Evolutionary conservation across 1,140 invertebrate genomes (phyloP).

Genomic region (Drosophila sechellia): DNA sequence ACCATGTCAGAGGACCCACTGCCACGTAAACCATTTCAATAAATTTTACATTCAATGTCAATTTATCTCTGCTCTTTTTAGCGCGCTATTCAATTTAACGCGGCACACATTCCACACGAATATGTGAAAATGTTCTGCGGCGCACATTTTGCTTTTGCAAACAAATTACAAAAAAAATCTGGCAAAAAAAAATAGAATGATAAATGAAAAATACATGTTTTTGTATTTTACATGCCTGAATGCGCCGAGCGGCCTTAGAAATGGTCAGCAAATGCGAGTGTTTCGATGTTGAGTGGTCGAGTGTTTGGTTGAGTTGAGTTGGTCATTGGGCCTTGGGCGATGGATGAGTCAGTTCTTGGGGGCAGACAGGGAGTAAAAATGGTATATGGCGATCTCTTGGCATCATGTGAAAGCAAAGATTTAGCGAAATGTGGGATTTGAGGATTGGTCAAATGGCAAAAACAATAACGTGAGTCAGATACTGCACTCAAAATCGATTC

Average conservation of each 20-base stretch:
- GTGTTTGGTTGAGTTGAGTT: constrained; percentile 24
- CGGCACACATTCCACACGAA: constrained; percentile 30
- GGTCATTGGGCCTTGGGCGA: background rate
- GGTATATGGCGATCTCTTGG: background rate
- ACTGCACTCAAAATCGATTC: too few relatives aligned
- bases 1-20: constrained; percentile 44
- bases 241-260: constrained; percentile 56
- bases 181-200: constrained; percentile 32
- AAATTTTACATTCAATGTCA: constrained; percentile 77
- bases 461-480: too few relatives aligned
- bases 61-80: constrained; percentile 71
- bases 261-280: constrained; percentile 47
- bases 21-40: constrained; percentile 76
- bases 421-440: too few relatives aligned
- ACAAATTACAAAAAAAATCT: constrained; percentile 61
- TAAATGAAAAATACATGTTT: constrained; percentile 57
- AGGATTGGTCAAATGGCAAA: constrained; percentile 1
- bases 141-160: constrained; percentile 58
- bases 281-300: constrained; percentile 13
- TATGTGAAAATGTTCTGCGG: constrained; percentile 51
- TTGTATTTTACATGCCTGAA: constrained; percentile 49
- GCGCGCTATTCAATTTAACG: constrained; percentile 74
- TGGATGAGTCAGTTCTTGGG: constrained; percentile 26
- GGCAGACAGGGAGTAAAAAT: background rate
- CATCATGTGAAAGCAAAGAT: background rate